Base-by-base conservation (phyloP, 1,140 invertebrate species). In the Pemphigus obesinymphae region DNA sequence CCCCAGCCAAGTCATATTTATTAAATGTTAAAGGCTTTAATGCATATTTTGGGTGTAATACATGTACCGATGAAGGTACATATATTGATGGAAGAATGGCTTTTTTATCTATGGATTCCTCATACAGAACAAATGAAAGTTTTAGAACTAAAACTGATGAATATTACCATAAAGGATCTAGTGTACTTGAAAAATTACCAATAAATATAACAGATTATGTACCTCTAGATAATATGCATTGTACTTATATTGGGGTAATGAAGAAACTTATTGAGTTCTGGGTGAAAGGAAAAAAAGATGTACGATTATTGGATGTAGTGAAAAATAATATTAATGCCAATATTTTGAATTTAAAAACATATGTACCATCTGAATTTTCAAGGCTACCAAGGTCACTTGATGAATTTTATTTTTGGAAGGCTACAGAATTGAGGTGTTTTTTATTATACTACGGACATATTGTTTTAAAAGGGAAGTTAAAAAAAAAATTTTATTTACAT, bases 141-240 rank as follows among this genome's bases (percentile, higher is more conserved):
- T 72, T 72, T 43, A 43, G 68, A 8, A 45, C 15, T 45, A 72
- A 72, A 72, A 40, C 34, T 17, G 23, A 72, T 26, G 68, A 72
- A 6, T 23, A 43, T 72, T 72, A 72, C 31, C 68, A 72, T 72
- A 72, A 72, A 72, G 68, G 40, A 4, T 23, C 26, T 31, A 72
- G 68, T 72, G 3, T 17, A 26, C 40, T 72, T 43, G 68, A 72
- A 72, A 31, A 8, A 26, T 29, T 72, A 48, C 37, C 37, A 43
- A 72, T 48, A 48, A 40, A 40, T 68, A 68, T 68, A 40, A 43
- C 68, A 6, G 40, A 73, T 26, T 13, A 26, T 3, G 68, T 72
- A 8, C 37, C 40, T 26, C 23, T 72, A 15, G 68, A 72, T 15
- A 43, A 72, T 45, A 72, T 72, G 68, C 68, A 72, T 48, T 29